These are phyloP conservation scores for Tauraco hartlaubi DNA, from an alignment of 2,797 vertebrate species.

Conservation along the genomic window DNA sequence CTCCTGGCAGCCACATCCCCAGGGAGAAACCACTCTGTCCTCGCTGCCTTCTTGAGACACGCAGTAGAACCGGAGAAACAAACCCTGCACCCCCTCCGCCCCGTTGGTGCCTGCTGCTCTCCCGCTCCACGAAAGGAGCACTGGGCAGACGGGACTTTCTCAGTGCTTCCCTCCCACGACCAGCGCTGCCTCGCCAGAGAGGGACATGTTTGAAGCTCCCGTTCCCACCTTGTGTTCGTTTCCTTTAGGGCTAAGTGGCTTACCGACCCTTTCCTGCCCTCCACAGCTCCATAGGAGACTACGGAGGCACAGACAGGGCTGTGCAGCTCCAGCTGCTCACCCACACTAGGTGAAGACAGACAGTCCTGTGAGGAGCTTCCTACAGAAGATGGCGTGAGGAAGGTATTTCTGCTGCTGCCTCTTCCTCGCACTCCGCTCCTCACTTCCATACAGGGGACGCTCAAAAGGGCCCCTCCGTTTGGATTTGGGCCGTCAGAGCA, in stretches of 20 bases:
- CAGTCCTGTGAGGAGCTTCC: background rate
- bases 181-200: background rate
- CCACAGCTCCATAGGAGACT: accelerated
- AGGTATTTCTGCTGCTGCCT: background rate
- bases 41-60: background rate
- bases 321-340: background rate
- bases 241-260: background rate
- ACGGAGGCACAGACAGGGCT: background rate
- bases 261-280: background rate
- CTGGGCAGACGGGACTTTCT: background rate
- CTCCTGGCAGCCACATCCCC: background rate
- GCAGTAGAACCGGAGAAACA: background rate
- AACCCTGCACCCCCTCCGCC: background rate
- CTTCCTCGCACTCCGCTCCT: background rate
- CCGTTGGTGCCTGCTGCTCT: background rate
- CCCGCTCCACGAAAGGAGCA: background rate
- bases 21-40: background rate
- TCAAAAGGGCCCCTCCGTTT: background rate
- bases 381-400: accelerated
- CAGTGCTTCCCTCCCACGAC: background rate
- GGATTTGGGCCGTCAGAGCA: background rate
- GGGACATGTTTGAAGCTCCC: background rate
- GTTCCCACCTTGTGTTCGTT: background rate
- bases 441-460: background rate
- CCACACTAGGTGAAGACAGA: background rate